phyloP scores from a whole-genome alignment of 2,797 vertebrate species.

The Alauda arvensis region DNA sequence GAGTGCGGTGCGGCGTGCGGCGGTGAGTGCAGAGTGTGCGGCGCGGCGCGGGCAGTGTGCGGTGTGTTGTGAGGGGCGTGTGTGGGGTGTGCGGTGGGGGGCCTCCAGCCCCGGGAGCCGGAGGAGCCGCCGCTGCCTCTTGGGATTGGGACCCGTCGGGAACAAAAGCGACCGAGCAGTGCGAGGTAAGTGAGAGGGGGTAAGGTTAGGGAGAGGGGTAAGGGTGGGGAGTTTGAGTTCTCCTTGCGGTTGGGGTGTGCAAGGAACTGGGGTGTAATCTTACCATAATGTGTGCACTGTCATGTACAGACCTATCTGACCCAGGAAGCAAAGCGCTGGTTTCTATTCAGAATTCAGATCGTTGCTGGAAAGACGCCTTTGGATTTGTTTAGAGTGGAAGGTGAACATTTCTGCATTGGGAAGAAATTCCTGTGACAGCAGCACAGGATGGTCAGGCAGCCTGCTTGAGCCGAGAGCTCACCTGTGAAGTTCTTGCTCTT shows the following conservation, averaged over 20 bases:
- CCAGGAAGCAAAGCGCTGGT: neutral
- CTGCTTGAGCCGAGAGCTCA: neutral
- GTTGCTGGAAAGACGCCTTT: neutral
- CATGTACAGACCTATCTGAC: neutral
- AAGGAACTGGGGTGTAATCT: neutral
- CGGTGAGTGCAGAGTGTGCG: neutral
- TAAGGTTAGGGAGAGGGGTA: neutral
- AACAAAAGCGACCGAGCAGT: neutral
- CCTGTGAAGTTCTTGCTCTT: neutral
- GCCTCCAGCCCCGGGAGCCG: neutral
- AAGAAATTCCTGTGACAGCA: neutral
- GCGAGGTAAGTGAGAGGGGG: neutral
- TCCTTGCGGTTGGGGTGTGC: neutral
- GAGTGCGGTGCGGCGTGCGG: neutral
- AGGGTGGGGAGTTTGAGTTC: neutral
- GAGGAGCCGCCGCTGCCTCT: neutral
- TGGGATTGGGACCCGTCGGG: rapidly evolving
- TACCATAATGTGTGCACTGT: neutral
- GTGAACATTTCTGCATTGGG: neutral
- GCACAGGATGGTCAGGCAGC: neutral
- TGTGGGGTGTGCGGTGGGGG: rapidly evolving
- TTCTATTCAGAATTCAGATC: neutral
- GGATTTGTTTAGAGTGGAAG: neutral
- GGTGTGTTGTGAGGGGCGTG: neutral
- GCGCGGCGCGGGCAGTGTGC: neutral